These are phyloP conservation scores for Protobothrops mucrosquamatus DNA, from an alignment of 2,113 vertebrate species.

Conservation along the genomic window DNA sequence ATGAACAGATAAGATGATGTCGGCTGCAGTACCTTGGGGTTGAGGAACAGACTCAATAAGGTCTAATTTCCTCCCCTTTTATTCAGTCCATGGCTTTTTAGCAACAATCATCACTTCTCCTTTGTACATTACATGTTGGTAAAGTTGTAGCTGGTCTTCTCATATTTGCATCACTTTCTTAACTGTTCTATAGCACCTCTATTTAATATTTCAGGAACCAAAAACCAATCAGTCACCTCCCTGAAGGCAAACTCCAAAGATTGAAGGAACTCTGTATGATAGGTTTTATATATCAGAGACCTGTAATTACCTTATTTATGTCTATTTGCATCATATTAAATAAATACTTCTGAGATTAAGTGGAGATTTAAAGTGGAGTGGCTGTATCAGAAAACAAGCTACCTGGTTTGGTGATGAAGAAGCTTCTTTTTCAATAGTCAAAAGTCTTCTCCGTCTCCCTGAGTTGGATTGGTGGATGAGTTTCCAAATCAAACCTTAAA, in stretches of 20 bases:
- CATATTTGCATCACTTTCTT: neutral
- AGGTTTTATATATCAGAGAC: neutral
- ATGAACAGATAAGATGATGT: neutral
- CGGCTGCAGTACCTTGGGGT: neutral
- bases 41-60: neutral
- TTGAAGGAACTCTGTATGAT: conserved; percentile 21
- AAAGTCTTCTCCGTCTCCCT: neutral
- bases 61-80: neutral
- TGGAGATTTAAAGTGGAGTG: neutral
- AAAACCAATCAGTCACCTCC: conserved; percentile 47
- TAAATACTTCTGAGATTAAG: neutral
- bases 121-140: neutral
- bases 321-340: neutral
- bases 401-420: neutral
- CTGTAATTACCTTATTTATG: neutral
- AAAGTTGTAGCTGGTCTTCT: accelerated
- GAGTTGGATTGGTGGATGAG: neutral
- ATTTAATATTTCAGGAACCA: conserved; percentile 42
- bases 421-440: neutral
- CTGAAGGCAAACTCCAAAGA: conserved; percentile 23
- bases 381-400: neutral
- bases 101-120: neutral
- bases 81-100: neutral
- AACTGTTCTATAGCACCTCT: conserved; percentile 71
- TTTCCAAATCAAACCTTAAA: neutral